A percentile compares a stretch with the other conserved stretches of the same genome.
Conservation (phyloP, 1,140 invertebrate genomes). For the Acromyrmex echinatior region DNA sequence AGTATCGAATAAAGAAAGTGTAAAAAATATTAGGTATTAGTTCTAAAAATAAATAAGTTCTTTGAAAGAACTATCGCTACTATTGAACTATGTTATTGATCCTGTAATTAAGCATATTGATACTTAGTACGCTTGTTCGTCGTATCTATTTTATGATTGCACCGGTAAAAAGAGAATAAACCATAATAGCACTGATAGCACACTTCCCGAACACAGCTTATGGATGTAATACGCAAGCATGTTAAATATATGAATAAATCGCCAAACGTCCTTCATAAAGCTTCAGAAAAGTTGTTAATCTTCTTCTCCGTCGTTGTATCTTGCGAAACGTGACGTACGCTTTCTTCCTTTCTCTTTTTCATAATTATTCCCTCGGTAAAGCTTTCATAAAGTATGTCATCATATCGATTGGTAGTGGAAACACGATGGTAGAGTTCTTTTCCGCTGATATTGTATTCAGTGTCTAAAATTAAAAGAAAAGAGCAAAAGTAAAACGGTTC, state of each 20-base stretch:
- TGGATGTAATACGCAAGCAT: conserved; percentile 5
- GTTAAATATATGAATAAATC: conserved; percentile 18
- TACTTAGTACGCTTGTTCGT: no score
- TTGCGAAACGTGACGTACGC: background rate
- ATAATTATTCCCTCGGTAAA: conserved; percentile 66
- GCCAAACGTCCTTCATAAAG: background rate
- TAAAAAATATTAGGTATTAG: no score
- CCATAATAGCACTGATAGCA: no score
- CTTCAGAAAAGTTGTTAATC: background rate
- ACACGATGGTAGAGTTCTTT: conserved; percentile 99
- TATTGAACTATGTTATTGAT: no score
- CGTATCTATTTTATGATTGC: no score
- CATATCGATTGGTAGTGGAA: conserved; percentile 97
- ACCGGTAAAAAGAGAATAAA: no score
- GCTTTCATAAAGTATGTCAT: conserved; percentile 92
- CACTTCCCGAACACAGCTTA: no score
- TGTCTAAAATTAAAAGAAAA: conserved; percentile 80
- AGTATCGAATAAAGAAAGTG: background rate
- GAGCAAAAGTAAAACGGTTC: background rate
- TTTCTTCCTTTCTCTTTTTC: background rate
- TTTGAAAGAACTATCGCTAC: no score
- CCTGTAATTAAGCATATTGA: no score
- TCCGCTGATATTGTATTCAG: conserved; percentile 98
- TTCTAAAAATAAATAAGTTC: no score
- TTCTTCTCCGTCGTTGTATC: background rate